Base-by-base conservation (phyloP, 1,140 invertebrate species). In the Steinernema khuongi region DNA sequence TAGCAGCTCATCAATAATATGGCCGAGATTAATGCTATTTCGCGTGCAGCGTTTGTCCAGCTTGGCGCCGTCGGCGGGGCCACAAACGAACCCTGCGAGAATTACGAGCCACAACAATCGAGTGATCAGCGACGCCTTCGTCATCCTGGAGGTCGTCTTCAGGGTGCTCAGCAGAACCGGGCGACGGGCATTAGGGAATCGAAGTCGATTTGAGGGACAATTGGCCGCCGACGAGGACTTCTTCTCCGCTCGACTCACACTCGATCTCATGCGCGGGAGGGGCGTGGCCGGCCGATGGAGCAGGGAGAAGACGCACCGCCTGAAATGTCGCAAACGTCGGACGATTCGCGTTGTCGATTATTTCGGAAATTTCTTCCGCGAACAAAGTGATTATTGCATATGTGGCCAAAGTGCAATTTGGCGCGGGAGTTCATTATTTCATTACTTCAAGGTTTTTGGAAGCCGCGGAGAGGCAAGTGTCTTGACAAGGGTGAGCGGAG, bases 11-110 rank as follows among this genome's bases (percentile, higher is more conserved):
- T 83, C 77, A 32, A 84, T 84, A 33, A 84, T 80, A 67, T 83
- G 79, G 28, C 82, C 82, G 28, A 84, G 70, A 72, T 84, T 84
- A 19, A 84, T 79, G 18, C 70, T 74, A 66, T 84, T 83, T 30
- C 82, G 36, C 0, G 82, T 83, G 68, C 81, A 82, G 17, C 81
- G 66, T 71, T 78, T 78, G 17, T 74, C 77, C 50, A n/a, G 50
- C 50, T 60, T 60, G 11, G 22, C 50, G 26, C 50, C 50, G 14
- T 26, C 26, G 50, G 14, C 22, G 50, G 19, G 11, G 7, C 14
- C 50, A 26, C 14, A 60, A 22, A 60, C 4, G 14, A 22, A 60
- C 7, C n/a, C n/a, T n/a, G n/a, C n/a, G n/a, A n/a, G n/a, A n/a
- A n/a, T n/a, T n/a, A n/a, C n/a, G n/a, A n/a, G n/a, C n/a, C n/a